These are phyloP conservation scores for Penaeus monodon DNA, from an alignment of 2,888 invertebrate genomes.

Conservation along the genomic window DNA sequence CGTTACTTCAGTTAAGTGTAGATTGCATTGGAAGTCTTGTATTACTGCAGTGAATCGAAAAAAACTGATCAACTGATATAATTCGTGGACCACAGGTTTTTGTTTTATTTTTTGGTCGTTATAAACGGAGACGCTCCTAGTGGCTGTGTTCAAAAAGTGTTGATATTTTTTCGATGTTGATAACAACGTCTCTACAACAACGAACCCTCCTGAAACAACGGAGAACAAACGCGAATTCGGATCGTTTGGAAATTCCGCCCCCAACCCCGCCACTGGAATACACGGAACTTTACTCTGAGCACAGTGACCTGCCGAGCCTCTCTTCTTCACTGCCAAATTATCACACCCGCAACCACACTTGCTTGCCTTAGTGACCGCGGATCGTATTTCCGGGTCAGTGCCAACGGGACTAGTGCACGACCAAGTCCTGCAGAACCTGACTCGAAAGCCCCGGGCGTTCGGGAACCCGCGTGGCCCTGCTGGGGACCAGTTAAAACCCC, in stretches of 20 bases:
- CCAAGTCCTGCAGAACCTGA: background rate
- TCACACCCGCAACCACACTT: conserved; percentile 14
- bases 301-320: conserved; percentile 23
- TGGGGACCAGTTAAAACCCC: no score
- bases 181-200: conserved; percentile 32
- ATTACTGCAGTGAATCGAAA: conserved; percentile 37
- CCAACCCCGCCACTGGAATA: conserved; percentile 12
- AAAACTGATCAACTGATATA: background rate
- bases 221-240: conserved; percentile 8
- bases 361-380: conserved; percentile 28
- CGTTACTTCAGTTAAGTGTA: conserved; percentile 58
- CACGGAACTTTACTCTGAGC: background rate
- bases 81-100: conserved; percentile 31
- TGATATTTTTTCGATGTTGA: conserved; percentile 36
- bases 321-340: conserved; percentile 36
- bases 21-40: conserved; percentile 44
- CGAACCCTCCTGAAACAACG: conserved; percentile 40
- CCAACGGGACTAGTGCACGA: background rate
- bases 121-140: conserved; percentile 45
- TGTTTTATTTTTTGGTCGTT: background rate
- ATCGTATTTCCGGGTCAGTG: conserved; percentile 20
- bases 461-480: no score
- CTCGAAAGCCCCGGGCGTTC: background rate
- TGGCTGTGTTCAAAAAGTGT: conserved; percentile 44
- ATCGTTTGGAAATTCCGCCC: conserved; percentile 20